These are phyloP conservation scores for Denticeps clupeoides DNA, from an alignment of 2,797 vertebrate genomes.

Conservation along the genomic window DNA sequence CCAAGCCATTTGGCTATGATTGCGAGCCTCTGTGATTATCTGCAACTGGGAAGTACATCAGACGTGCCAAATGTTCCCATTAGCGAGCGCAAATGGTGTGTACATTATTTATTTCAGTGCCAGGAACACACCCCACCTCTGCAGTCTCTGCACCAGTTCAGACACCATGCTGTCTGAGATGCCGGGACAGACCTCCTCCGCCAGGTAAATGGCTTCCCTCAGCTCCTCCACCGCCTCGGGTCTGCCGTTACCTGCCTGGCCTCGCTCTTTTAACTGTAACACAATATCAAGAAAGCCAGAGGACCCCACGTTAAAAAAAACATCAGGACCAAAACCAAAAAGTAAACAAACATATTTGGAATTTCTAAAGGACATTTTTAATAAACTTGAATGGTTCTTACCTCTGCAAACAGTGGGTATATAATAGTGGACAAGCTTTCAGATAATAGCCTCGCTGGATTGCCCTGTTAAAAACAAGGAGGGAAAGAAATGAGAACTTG, in stretches of 20 bases:
- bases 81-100: no score
- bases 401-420: slow-evolving; percentile 86
- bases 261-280: slow-evolving; percentile 79
- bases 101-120: no score
- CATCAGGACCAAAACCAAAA: neutral
- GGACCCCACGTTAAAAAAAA: neutral
- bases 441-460: slow-evolving; percentile 75
- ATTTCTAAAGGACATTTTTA: neutral
- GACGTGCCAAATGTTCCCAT: no score
- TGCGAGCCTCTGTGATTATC: no score
- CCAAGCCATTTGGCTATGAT: no score
- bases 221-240: slow-evolving; percentile 76
- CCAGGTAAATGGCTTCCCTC: slow-evolving; percentile 74
- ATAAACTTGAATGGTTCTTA: slow-evolving; percentile 43
- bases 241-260: slow-evolving; percentile 70
- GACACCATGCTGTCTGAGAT: slow-evolving; percentile 88
- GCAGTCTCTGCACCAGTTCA: slow-evolving; percentile 81
- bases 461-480: slow-evolving; percentile 54
- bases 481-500: neutral
- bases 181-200: slow-evolving; percentile 81
- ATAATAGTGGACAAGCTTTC: slow-evolving; percentile 86
- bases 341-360: neutral
- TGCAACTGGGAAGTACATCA: no score
- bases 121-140: no score
- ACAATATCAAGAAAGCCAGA: neutral